Evolutionary conservation across 1,140 invertebrate genomes (phyloP).

Genomic region (Potamilus streckersoni): DNA sequence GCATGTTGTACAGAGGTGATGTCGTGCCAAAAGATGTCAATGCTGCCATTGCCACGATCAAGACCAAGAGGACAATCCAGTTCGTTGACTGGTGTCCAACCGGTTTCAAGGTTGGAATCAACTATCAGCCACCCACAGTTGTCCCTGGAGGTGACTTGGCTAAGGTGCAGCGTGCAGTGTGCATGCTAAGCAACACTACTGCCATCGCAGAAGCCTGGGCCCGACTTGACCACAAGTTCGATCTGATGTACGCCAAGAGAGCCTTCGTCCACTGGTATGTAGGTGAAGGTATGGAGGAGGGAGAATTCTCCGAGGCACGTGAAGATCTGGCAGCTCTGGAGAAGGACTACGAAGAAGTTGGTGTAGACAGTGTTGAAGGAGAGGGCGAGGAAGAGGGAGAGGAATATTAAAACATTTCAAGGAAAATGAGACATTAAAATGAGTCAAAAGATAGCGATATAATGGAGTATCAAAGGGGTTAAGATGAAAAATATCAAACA

Average conservation of each 20-base stretch:
- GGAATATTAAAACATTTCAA: slow-evolving; percentile 24
- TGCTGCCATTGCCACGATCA: slow-evolving; percentile 81
- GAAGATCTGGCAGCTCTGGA: slow-evolving; percentile 81
- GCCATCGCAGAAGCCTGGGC: slow-evolving; percentile 80
- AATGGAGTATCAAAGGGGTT: too few relatives aligned
- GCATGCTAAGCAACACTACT: slow-evolving; percentile 79
- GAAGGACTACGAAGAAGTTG: slow-evolving; percentile 85
- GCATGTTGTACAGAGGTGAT: slow-evolving; percentile 58
- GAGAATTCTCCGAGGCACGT: slow-evolving; percentile 76
- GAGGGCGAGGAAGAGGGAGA: slow-evolving; percentile 37
- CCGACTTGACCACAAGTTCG: slow-evolving; percentile 73
- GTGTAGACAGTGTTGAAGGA: slow-evolving; percentile 70
- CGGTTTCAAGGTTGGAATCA: slow-evolving; percentile 70
- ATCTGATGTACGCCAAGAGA: slow-evolving; percentile 70
- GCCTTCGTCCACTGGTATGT: slow-evolving; percentile 75
- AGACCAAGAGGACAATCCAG: slow-evolving; percentile 77
- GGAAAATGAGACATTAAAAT: too few relatives aligned
- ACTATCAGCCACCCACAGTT: slow-evolving; percentile 70
- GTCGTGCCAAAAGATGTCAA: slow-evolving; percentile 66
- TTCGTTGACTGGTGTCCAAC: slow-evolving; percentile 93
- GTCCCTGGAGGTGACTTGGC: slow-evolving; percentile 77
- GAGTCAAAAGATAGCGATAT: too few relatives aligned
- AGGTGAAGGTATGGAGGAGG: slow-evolving; percentile 79
- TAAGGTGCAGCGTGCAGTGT: slow-evolving; percentile 74
- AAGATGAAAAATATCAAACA: too few relatives aligned